phyloP scores from a whole-genome alignment of 2,888 invertebrate species.

The Saturnia japonica region DNA sequence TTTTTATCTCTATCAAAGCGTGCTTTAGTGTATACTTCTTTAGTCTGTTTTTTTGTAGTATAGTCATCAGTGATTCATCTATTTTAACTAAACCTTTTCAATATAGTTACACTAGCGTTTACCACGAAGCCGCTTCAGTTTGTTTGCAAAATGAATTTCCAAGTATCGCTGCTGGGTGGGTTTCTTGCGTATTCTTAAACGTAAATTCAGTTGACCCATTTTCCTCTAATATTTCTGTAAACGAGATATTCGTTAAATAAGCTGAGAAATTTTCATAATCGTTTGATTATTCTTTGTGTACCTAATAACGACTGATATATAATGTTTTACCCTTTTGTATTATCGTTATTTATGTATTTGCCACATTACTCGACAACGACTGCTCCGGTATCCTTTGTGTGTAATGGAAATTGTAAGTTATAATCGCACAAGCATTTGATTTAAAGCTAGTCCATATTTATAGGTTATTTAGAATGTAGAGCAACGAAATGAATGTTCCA shows the following conservation, averaged over 20 bases:
- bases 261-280: neutral
- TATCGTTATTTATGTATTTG: neutral
- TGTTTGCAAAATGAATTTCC: slow-evolving; percentile 14
- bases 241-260: neutral
- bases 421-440: slow-evolving; percentile 37
- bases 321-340: neutral
- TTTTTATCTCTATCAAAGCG: no score
- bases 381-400: slow-evolving; percentile 40
- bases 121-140: slow-evolving; percentile 12
- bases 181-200: slow-evolving; percentile 2
- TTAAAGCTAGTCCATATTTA: slow-evolving; percentile 36
- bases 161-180: neutral
- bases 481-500: slow-evolving; percentile 38
- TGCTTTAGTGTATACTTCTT: neutral
- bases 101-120: neutral
- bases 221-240: slow-evolving; percentile 14
- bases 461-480: slow-evolving; percentile 48
- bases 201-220: neutral
- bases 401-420: slow-evolving; percentile 42
- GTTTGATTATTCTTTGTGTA: neutral
- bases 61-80: neutral
- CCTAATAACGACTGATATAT: neutral
- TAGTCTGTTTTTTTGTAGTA: neutral
- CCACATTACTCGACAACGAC: slow-evolving; percentile 28
- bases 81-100: neutral